A percentile compares a stretch with the other conserved stretches of the same genome.
These are phyloP conservation scores for Acanthurus tractus DNA, from an alignment of 2,797 vertebrate genomes.

Conservation along the genomic window DNA sequence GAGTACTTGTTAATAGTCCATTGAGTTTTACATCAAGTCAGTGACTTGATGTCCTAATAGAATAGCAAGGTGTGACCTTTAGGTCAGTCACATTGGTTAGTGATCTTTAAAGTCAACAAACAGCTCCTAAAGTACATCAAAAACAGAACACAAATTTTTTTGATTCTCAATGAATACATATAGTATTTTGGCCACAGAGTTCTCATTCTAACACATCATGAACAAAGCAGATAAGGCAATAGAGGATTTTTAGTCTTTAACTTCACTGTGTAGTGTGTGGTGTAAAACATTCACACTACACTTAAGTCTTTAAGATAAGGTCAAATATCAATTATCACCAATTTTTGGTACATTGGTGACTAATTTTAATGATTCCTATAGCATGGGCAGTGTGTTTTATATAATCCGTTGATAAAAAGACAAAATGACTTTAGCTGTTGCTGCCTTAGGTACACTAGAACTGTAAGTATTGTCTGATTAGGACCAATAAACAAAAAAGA, in stretches of 20 bases:
- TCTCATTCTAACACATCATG: background rate
- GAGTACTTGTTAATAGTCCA: conserved; percentile 72
- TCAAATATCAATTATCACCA: background rate
- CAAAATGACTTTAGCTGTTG: background rate
- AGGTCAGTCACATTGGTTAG: conserved; percentile 38
- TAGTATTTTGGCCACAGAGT: background rate
- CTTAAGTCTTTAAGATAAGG: background rate
- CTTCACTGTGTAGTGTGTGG: no score
- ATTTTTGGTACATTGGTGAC: background rate
- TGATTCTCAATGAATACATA: background rate
- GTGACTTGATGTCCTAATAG: conserved; percentile 58
- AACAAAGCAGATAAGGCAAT: background rate
- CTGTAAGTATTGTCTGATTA: no score
- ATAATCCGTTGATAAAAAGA: background rate
- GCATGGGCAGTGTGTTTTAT: background rate
- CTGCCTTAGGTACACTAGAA: no score
- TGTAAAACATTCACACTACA: background rate
- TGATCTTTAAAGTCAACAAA: conserved; percentile 28
- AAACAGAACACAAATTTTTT: background rate
- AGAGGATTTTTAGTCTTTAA: background rate
- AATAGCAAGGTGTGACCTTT: conserved; percentile 37
- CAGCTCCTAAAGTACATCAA: conserved; percentile 24
- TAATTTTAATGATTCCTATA: background rate
- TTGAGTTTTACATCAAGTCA: conserved; percentile 69
- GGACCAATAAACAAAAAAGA: no score